Percentiles rank a stretch among this genome's conserved stretches.
These are phyloP conservation scores for Scomber colias DNA, from an alignment of 2,113 vertebrate species.

Conservation along the genomic window DNA sequence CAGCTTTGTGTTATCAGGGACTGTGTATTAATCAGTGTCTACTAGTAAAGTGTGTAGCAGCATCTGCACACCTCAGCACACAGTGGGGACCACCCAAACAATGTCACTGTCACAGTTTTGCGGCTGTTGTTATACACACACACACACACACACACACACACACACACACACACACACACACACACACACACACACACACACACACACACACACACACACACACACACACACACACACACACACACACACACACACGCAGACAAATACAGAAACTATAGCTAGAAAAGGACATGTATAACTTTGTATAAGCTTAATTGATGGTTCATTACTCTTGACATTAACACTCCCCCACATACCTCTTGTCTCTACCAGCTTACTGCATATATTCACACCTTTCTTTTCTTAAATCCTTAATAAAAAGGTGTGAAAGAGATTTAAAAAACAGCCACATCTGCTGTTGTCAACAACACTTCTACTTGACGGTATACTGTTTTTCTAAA, in stretches of 20 bases:
- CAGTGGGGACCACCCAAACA: slow-evolving; percentile 36
- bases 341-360: slow-evolving; percentile 8
- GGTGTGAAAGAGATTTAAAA: slow-evolving; percentile 39
- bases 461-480: slow-evolving; percentile 48
- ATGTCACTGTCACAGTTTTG: neutral
- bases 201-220: no score
- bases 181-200: no score
- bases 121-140: neutral
- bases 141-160: no score
- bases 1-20: slow-evolving; percentile 1
- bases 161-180: no score
- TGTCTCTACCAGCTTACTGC: slow-evolving; percentile 29
- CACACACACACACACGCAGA: no score
- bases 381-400: slow-evolving; percentile 45
- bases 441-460: slow-evolving; percentile 26
- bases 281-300: neutral
- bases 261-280: neutral
- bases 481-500: no score
- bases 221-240: no score
- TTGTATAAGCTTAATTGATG: neutral
- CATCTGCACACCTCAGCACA: slow-evolving; percentile 42
- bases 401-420: slow-evolving; percentile 38
- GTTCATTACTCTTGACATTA: slow-evolving; percentile 16
- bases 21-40: slow-evolving; percentile 51
- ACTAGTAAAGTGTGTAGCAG: slow-evolving; percentile 10